Evolutionary conservation across 2,113 vertebrate genomes (phyloP), one percentile per base, ranked within the genome.

Genomic region (Myrmecophaga tridactyla): DNA sequence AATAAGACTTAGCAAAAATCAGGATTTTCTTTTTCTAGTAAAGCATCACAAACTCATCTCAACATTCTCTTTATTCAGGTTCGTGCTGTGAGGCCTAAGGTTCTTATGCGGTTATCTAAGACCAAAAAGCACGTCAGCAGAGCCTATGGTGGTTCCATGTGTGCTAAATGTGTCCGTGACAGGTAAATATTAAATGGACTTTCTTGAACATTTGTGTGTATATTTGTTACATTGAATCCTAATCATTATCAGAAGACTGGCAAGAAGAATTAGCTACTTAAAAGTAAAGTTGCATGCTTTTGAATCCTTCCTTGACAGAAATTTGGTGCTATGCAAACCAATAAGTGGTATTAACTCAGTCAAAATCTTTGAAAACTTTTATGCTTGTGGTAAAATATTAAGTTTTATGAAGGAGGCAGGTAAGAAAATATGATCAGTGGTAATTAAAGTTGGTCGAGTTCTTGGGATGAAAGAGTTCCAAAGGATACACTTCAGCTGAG

Each of bases 141-240:
- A 96, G 99, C 99, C 53, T 99, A 99, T 7, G 99, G 99, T 60
- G 99, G 99, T 20, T 99, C 99, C 97, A 99, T 99, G 99, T 99
- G 99, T 73, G 99, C 99, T 56, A 99, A 99, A 96, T 99, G 99
- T 98, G 99, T 99, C 86, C 99, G 99, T 0, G 99, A 99, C 99
- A 99, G 99, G 99, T 99, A 97, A 98, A n/a, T 83, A 6, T 7
- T 36, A 36, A 5, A 20, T 41, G 39, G 46, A 1, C 34, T 83
- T 51, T 60, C 78, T 87, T n/a, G 48, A 12, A 39, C 13, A 13
- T 7, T 2, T 51, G 1, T 15, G 17, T 39, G 34, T 46, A 0
- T 93, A 9, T 36, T 0, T 36, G 0, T 82, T 34, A 7, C 1
- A 10, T 4, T 62, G 53, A 0, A 0, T 86, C 36, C 58, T 63